Percentiles rank a stretch among this genome's conserved stretches.
These are phyloP conservation scores for Leptodactylus fuscus DNA, from an alignment of 2,113 vertebrate species.

Conservation along the genomic window DNA sequence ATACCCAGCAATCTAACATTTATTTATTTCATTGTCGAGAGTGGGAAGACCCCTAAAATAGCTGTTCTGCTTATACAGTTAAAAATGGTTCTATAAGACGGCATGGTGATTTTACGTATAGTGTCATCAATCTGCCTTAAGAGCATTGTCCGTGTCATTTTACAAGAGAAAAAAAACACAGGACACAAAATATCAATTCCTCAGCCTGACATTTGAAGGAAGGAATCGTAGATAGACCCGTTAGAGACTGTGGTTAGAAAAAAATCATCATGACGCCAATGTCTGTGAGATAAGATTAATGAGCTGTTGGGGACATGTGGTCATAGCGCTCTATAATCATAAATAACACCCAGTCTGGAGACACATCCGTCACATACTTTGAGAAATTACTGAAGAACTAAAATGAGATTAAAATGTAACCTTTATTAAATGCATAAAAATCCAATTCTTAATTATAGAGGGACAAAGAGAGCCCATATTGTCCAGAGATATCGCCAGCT, in stretches of 20 bases:
- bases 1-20: too few relatives aligned
- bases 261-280: not conserved
- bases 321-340: not conserved
- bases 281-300: conserved; percentile 12
- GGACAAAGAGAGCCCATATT: not conserved
- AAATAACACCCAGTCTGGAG: not conserved
- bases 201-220: not conserved
- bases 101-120: not conserved
- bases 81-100: too few relatives aligned
- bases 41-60: too few relatives aligned
- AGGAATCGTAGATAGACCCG: not conserved
- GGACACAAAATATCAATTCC: not conserved
- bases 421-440: not conserved
- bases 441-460: too few relatives aligned
- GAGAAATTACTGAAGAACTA: not conserved
- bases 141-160: not conserved
- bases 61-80: too few relatives aligned
- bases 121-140: not conserved
- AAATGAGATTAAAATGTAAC: not conserved
- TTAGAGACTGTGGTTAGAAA: conserved; percentile 11
- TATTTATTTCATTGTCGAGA: too few relatives aligned
- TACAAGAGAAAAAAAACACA: not conserved
- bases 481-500: not conserved
- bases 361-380: not conserved
- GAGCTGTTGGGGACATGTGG: not conserved